Evolutionary conservation across 2,113 vertebrate genomes (phyloP), one percentile per base, ranked within the genome.

Genomic region (Monopterus albus): DNA sequence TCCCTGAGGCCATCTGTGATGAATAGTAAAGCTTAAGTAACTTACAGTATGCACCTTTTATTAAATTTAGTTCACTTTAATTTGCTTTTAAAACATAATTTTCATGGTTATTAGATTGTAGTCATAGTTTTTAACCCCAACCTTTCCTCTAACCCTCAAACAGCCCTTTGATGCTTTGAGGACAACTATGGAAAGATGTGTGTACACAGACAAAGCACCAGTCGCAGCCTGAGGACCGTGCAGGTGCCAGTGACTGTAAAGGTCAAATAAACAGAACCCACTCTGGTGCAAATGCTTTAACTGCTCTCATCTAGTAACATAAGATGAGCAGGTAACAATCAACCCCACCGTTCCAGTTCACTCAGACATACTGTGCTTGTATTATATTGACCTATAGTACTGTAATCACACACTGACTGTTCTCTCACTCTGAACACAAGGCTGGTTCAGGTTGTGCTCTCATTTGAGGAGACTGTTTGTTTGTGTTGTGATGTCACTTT

Each of bases 401-500:
- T 65, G 33, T 66, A 68, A 74, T 60, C 42, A 5, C 57, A 74
- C 70, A 78, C 50, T 35, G 57, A 12, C 26, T 38, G 18, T 39
- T 66, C 52, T 43, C 46, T 61, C 8, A 9, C 33, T 77, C 63
- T 71, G 50, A 79, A 39, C 53, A 40, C 28, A 13, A 62, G 40
- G 69, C 63, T 20, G 28, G 71, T 39, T 72, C 67, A 69, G 79
- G 56, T 81, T 72, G 78, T 26, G 63, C 72, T 46, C 66, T 83
- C 72, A 49, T 80, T 35, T 78, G 50, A 76, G 59, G 50, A 40
- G 56, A 28, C 69, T 84, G 80, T 82, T 84, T 82, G 62, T 55
- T 6, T 5, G 29, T 56, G 84, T 67, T 74, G 53, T 81, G 70
- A 78, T 75, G 83, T 83, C 86, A 64, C 65, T 80, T 72, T 59